A percentile compares a stretch with the other conserved stretches of the same genome.
These are phyloP conservation scores for Connochaetes taurinus DNA, from an alignment of 2,113 vertebrate species.

Conservation along the genomic window DNA sequence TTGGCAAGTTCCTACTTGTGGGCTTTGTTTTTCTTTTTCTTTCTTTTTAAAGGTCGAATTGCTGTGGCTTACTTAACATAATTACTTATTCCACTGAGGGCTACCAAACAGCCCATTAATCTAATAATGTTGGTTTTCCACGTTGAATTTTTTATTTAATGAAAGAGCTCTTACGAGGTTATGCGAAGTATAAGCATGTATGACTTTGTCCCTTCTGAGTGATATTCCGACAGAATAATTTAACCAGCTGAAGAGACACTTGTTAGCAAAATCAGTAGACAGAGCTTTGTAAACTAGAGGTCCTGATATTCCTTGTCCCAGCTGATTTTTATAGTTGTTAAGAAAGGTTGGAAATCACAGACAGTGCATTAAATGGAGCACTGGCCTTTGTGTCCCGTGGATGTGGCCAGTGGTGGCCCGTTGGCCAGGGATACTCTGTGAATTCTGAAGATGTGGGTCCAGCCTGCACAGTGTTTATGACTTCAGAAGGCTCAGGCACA, in stretches of 20 bases:
- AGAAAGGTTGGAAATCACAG: neutral
- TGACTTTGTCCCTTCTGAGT: constrained; percentile 5
- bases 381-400: neutral
- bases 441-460: neutral
- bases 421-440: neutral
- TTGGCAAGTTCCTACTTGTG: neutral
- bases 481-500: neutral
- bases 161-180: constrained; percentile 38
- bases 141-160: constrained; percentile 34
- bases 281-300: neutral
- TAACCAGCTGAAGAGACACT: neutral
- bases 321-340: neutral
- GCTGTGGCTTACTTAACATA: constrained; percentile 47
- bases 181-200: neutral
- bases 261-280: constrained; percentile 10
- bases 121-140: constrained; percentile 31
- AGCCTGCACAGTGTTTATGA: neutral
- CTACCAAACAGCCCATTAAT: constrained; percentile 45
- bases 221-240: constrained; percentile 41
- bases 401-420: neutral
- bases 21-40: neutral
- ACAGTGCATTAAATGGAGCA: neutral
- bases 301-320: neutral
- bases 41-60: neutral
- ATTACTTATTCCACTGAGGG: constrained; percentile 41